Base-by-base conservation (phyloP, 2,113 vertebrate species). In the Muntiacus muntjak region DNA sequence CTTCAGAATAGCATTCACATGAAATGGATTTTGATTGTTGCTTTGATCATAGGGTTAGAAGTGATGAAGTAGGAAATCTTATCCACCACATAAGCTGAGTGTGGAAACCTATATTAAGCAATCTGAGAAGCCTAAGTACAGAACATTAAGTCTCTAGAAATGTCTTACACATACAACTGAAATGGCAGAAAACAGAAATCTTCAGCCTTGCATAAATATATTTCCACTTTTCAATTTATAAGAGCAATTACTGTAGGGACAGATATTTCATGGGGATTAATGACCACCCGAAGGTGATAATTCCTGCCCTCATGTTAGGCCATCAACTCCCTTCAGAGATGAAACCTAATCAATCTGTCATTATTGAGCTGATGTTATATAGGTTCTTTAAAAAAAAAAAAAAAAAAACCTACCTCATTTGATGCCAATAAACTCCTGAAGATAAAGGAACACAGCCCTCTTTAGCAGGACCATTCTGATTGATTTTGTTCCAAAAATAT, bases 171-270 rank as follows among this genome's bases (percentile, higher is more conserved):
- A 78, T 92, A 89, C 28, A 88, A 79, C 47, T 83, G 55, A 96
- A 96, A 95, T 96, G 88, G 84, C 36, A 82, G 58, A 96, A 98
- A 96, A 86, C 88, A 95, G 96, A 98, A 85, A 97, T 96, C 30
- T 86, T 97, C 45, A 60, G 58, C 30, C 54, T 96, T 96, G 33
- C 76, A 95, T 93, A 97, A 96, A 91, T 96, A 95, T 58, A 94
- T 96, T 97, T 97, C 95, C 47, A 95, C 62, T 95, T 94, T 98
- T 86, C 92, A 96, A 96, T 95, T 97, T 98, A 54, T 64, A 96
- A 96, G 43, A 93, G 78, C 95, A 95, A 95, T 98, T 96, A 82
- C 26, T 33, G 10, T 57, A 87, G 62, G 64, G 91, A 95, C 85
- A 17, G 74, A 36, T 89, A 92, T 92, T 97, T 98, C 92, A 91